These are phyloP conservation scores for Acrocyrtus sp. DNA, from an alignment of 2,888 invertebrate genomes.

Conservation along the genomic window DNA sequence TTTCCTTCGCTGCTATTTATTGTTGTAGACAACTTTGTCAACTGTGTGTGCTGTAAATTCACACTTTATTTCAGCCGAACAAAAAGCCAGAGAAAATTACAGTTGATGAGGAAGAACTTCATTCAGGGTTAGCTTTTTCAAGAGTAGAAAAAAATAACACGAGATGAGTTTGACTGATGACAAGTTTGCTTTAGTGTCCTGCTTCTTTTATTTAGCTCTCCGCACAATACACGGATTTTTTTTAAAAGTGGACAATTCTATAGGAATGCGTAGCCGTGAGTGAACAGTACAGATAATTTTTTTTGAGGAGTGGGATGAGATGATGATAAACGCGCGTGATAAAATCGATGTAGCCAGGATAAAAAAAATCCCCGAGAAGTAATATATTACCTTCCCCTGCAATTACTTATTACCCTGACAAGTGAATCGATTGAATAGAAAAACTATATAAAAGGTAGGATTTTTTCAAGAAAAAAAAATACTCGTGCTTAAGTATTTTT, in stretches of 20 bases:
- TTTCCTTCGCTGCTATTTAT: background rate
- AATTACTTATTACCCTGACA: conserved; percentile 33
- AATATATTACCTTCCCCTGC: conserved; percentile 1
- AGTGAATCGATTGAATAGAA: conserved; percentile 35
- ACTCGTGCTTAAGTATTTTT: too few relatives aligned
- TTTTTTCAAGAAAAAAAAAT: too few relatives aligned
- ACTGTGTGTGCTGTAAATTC: too few relatives aligned
- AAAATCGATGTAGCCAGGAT: conserved; percentile 44
- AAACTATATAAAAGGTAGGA: too few relatives aligned
- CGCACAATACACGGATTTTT: background rate
- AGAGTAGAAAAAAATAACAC: background rate
- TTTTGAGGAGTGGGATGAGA: background rate
- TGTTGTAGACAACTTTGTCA: background rate
- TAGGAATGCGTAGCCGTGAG: background rate
- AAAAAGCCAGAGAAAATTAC: background rate
- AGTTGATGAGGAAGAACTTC: conserved; percentile 36
- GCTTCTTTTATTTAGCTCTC: background rate
- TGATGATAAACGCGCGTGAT: conserved; percentile 26
- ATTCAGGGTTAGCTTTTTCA: conserved; percentile 10
- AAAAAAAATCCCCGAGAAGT: conserved; percentile 25
- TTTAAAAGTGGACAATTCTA: background rate
- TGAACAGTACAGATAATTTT: background rate
- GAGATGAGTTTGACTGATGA: conserved; percentile 24
- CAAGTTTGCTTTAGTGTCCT: conserved; percentile 26
- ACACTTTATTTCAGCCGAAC: too few relatives aligned